A percentile compares a stretch with the other conserved stretches of the same genome.
phyloP scores from a whole-genome alignment of 2,888 invertebrate genomes.

The Megastigmus dorsalis region DNA sequence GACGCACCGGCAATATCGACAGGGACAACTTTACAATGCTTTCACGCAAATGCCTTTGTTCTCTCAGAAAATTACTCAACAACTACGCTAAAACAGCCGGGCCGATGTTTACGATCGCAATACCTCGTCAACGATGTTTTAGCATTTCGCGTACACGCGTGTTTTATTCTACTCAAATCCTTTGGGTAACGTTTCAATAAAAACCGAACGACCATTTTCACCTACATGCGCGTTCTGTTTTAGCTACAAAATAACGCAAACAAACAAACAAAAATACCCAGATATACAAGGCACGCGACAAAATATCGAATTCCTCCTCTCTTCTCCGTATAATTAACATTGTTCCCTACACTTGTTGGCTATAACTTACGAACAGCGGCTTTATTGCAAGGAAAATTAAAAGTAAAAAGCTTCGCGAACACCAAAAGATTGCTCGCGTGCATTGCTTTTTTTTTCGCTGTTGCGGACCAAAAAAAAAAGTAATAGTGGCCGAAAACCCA shows the following conservation, averaged over 20 bases:
- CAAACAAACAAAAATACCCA: background rate
- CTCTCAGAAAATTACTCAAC: conserved; percentile 50
- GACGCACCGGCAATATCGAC: conserved; percentile 44
- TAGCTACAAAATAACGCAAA: conserved; percentile 33
- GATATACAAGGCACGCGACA: background rate
- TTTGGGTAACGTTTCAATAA: conserved; percentile 51
- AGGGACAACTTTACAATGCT: conserved; percentile 51
- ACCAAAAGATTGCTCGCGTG: background rate
- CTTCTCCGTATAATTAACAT: background rate
- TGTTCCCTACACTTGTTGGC: background rate
- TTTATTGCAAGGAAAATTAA: background rate
- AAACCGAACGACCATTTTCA: conserved; percentile 42
- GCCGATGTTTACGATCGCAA: conserved; percentile 52
- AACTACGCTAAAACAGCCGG: conserved; percentile 42
- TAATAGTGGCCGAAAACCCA: background rate
- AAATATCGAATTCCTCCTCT: conserved; percentile 8
- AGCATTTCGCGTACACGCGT: conserved; percentile 50
- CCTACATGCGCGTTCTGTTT: conserved; percentile 11
- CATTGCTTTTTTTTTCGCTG: background rate
- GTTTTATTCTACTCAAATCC: conserved; percentile 51
- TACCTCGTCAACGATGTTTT: conserved; percentile 55
- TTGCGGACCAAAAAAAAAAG: background rate
- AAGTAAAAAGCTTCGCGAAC: background rate
- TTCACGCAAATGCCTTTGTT: conserved; percentile 51
- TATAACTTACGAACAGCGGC: background rate